phyloP scores from a whole-genome alignment of 2,113 vertebrate genomes.

The Delphinus delphis region DNA sequence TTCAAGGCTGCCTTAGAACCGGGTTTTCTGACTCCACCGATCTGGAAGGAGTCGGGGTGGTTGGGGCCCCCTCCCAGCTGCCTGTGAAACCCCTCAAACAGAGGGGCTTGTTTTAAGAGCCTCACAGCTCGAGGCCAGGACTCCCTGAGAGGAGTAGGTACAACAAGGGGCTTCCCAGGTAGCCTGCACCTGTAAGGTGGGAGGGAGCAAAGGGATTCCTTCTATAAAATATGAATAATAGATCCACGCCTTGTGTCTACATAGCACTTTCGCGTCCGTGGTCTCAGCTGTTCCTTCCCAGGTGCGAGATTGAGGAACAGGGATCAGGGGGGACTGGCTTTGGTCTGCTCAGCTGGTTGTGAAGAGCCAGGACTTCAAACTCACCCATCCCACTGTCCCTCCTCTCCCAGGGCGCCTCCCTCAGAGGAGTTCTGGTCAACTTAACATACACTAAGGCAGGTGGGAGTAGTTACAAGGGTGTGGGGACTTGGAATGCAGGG shows the following conservation, averaged over 20 bases:
- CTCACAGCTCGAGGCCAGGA: constrained; percentile 37
- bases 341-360: not conserved
- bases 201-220: not conserved
- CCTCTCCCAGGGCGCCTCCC: not conserved
- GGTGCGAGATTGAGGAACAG: not conserved
- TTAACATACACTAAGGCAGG: not conserved
- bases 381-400: not conserved
- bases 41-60: constrained; percentile 6
- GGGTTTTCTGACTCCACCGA: not conserved
- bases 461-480: not conserved
- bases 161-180: constrained; percentile 40
- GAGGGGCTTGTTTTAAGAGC: constrained; percentile 49
- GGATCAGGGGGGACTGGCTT: not conserved
- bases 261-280: rapidly evolving
- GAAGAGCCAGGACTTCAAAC: not conserved
- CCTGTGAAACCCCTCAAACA: constrained; percentile 46
- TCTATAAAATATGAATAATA: not conserved
- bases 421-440: not conserved
- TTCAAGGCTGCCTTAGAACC: not conserved
- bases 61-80: not conserved
- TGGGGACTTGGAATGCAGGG: not conserved
- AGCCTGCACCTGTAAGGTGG: constrained; percentile 53
- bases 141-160: constrained; percentile 17
- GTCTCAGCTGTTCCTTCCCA: not conserved
- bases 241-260: not conserved